These are phyloP conservation scores for Enteromius fasciolatus DNA, from an alignment of 2,797 vertebrate species.

Conservation along the genomic window DNA sequence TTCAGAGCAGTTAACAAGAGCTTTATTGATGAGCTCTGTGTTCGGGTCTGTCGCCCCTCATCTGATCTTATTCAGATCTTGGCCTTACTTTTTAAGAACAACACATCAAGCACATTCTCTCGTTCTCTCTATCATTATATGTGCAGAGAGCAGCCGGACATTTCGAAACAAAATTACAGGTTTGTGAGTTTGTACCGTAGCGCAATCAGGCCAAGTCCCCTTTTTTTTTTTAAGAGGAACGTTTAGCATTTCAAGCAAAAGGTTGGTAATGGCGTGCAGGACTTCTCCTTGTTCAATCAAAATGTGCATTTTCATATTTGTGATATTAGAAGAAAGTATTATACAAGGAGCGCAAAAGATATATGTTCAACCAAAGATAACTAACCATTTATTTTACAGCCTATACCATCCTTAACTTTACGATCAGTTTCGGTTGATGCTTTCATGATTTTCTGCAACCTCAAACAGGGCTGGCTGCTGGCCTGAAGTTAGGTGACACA, in stretches of 20 bases:
- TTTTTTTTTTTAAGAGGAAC: conserved; percentile 10
- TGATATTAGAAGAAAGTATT: not conserved
- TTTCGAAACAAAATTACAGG: conserved; percentile 37
- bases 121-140: conserved; percentile 34
- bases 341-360: not conserved
- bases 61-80: conserved; percentile 27
- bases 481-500: conserved; percentile 14
- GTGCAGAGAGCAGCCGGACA: conserved; percentile 22
- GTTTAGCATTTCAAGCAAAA: conserved; percentile 6
- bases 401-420: not conserved
- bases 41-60: not conserved
- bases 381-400: not conserved
- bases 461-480: not conserved
- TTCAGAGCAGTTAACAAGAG: conserved; percentile 33
- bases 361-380: not conserved
- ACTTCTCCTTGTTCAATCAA: not conserved
- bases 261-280: not conserved
- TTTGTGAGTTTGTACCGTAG: conserved; percentile 16
- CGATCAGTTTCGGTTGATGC: not conserved
- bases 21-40: conserved; percentile 13
- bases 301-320: not conserved
- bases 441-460: not conserved
- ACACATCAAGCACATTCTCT: conserved; percentile 32
- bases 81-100: conserved; percentile 7
- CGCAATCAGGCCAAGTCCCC: not conserved